Evolutionary conservation across 1,140 invertebrate genomes (phyloP), one percentile per base, ranked within the genome.

Genomic region (Bombus sylvicola): DNA sequence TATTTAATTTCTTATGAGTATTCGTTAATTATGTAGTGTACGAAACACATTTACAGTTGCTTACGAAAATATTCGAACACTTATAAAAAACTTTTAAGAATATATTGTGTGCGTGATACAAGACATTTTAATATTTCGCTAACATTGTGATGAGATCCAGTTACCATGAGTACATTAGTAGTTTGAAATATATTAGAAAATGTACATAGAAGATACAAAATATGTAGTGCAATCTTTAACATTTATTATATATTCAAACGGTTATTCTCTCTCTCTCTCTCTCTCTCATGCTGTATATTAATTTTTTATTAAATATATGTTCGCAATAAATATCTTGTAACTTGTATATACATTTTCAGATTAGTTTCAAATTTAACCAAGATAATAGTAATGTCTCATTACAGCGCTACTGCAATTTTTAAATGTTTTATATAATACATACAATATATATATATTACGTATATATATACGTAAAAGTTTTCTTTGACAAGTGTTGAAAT

Each of bases 1-100:
- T 92, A 91, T 91, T 91, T 90, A 90, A 91, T 91, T 92, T 77
- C 88, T 93, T 86, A 90, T 90, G 83, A 85, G 88, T 91, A 90
- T 71, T 73, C 78, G 82, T 85, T 89, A 89, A 87, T 92, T 76
- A 89, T 83, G 87, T 81, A 75, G 62, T 87, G 12, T 81, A 89
- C 78, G 76, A 88, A 87, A 91, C 80, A 88, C 86, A 41, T 59
- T 88, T 81, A 64, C 74, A 13, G 28, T n/a, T n/a, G 59, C 12
- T 62, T n/a, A n/a, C 12, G 28, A 62, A 62, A 62, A n/a, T 62
- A 62, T n/a, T 62, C 28, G 28, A 62, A 62, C 59, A n/a, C 10
- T 62, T n/a, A 28, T 13, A 62, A n/a, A 13, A 62, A 62, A n/a
- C 10, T n/a, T 62, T 13, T 62, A n/a, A 13, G 3, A 62, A 62